phyloP scores from a whole-genome alignment of 2,113 vertebrate genomes.

The Erpornis zantholeuca region DNA sequence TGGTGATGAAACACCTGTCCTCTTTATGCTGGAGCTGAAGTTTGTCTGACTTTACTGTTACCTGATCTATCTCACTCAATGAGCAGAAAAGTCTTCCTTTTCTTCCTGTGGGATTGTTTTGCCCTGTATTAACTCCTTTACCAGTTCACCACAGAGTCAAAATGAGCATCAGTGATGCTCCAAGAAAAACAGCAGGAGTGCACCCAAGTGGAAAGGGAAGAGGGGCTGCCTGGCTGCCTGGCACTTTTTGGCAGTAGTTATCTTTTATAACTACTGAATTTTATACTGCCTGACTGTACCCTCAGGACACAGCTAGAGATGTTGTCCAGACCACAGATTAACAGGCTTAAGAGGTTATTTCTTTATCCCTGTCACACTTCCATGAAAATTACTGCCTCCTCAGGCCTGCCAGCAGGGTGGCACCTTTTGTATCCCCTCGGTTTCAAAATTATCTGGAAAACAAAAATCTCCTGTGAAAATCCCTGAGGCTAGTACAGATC shows the following conservation, averaged over 20 bases:
- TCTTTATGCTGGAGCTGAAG: background rate
- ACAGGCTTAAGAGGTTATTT: background rate
- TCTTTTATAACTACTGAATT: background rate
- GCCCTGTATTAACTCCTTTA: background rate
- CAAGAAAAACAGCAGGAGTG: background rate
- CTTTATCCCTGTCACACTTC: background rate
- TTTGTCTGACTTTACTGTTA: background rate
- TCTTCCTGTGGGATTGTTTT: background rate
- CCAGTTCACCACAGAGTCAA: background rate
- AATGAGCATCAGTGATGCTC: background rate
- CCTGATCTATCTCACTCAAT: background rate
- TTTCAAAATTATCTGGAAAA: background rate
- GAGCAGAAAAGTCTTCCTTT: background rate
- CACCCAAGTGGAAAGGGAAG: background rate
- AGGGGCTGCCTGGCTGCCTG: background rate
- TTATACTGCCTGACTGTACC: background rate
- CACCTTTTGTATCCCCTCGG: background rate
- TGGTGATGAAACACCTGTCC: background rate
- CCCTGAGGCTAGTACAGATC: background rate
- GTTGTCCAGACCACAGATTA: background rate
- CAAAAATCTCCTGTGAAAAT: background rate
- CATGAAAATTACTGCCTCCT: background rate
- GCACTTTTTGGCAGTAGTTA: background rate
- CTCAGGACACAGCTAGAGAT: background rate
- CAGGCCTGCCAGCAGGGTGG: background rate